phyloP scores from a whole-genome alignment of 2,888 invertebrate genomes.

The Amphipoea oculea region DNA sequence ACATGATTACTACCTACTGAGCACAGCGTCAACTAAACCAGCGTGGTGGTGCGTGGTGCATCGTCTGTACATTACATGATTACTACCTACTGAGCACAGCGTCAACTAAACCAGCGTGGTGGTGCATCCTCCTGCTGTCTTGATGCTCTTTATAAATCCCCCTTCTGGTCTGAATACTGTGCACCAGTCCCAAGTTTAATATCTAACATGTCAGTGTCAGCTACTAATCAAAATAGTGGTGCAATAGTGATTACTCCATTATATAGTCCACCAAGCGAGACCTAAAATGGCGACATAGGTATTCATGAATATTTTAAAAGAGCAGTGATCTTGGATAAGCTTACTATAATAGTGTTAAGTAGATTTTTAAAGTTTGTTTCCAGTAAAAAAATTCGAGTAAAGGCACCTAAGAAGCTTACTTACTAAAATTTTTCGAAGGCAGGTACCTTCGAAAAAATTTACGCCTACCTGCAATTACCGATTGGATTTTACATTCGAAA shows the following conservation, averaged over 20 bases:
- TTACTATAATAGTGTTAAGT: not conserved
- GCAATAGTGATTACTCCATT: not conserved
- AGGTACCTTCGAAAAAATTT: no score
- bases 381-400: not conserved
- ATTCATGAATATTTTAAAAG: constrained; percentile 22
- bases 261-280: not conserved
- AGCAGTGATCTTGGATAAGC: constrained; percentile 38
- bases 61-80: no score
- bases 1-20: not conserved
- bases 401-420: not conserved
- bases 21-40: not conserved
- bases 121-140: not conserved
- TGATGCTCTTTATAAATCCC: not conserved
- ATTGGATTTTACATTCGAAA: no score
- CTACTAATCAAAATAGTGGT: not conserved
- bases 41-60: not conserved
- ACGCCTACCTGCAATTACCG: not conserved
- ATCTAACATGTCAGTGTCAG: not conserved
- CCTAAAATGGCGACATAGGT: constrained; percentile 4
- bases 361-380: no score
- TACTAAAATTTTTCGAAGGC: no score
- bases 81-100: not conserved
- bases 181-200: not conserved
- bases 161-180: not conserved
- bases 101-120: not conserved